Base-by-base conservation (phyloP, 2,113 vertebrate genomes). In the Zapornia atra region DNA sequence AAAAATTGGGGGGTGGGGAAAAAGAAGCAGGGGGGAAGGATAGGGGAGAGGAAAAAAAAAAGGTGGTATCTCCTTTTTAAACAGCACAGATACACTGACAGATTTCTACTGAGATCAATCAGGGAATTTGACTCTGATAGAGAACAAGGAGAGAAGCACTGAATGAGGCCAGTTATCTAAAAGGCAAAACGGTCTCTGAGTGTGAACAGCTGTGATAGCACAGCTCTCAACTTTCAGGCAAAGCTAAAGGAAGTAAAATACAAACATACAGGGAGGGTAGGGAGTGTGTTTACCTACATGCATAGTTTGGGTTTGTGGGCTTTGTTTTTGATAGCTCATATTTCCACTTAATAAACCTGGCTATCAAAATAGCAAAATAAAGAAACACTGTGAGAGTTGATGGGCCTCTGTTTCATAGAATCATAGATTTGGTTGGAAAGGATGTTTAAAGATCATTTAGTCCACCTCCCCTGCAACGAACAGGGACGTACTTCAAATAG, bases 401-500 rank as follows among this genome's bases (percentile, higher is more conserved):
- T 53, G 44, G 9, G 33, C 13, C 14, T 34, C 42, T 54, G 11
- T 56, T 78, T 70, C 42, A 40, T 2, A 38, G 33, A 38, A 4
- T 57, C 22, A 57, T 22, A 24, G 8, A 68, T 72, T 72, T 10
- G 4, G 14, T 12, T 72, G 10, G 18, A 72, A 78, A 11, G 26
- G 5, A 44, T 5, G 13, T n/a, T 72, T 72, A 78, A 66, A 77
- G 1, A 2, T 42, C 51, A 31, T 26, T 4, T 82, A 25, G 44
- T 48, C 38, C 16, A 51, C 18, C 1, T 1, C 4, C 6, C 1
- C 8, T 42, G 57, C 21, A 48, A 7, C 18, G 2, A 42, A 14
- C 36, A 76, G n/a, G 29, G 14, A 34, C 29, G 18, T 24, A 22
- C 17, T 76, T 71, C 70, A 34, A 33, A 4, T 15, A 4, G 25